phyloP scores from a whole-genome alignment of 2,113 vertebrate species.

The Oreochromis aureus region DNA sequence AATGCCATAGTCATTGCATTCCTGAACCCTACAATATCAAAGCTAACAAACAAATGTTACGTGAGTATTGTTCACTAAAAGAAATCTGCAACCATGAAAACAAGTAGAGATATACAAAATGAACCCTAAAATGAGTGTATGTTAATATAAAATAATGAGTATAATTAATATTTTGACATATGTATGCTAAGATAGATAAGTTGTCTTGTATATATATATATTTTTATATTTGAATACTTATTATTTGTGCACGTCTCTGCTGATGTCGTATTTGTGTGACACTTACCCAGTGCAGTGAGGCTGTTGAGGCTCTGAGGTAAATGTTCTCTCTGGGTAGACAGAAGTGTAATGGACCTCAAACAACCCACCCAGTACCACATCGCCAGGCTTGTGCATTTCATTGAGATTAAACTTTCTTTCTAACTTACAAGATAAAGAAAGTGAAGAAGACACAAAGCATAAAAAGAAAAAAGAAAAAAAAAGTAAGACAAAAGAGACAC shows the following conservation, averaged over 20 bases:
- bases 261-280: background rate
- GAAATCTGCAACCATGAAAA: background rate
- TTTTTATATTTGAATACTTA: background rate
- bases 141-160: background rate
- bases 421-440: constrained; percentile 24
- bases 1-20: constrained; percentile 61
- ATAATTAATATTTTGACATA: background rate
- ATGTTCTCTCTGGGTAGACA: constrained; percentile 16
- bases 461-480: background rate
- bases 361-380: constrained; percentile 49
- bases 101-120: background rate
- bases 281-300: constrained; percentile 45
- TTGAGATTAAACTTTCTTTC: constrained; percentile 32
- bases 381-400: constrained; percentile 36
- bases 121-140: background rate
- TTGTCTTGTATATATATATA: background rate
- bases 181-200: background rate
- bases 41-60: constrained; percentile 7
- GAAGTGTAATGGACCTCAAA: constrained; percentile 51
- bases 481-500: background rate
- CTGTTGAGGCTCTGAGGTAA: constrained; percentile 38
- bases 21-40: constrained; percentile 47
- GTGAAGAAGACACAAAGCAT: background rate
- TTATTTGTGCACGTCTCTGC: background rate
- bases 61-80: background rate